Evolutionary conservation across 1,140 invertebrate species (phyloP).

Genomic region (Pseudoatta argentina): DNA sequence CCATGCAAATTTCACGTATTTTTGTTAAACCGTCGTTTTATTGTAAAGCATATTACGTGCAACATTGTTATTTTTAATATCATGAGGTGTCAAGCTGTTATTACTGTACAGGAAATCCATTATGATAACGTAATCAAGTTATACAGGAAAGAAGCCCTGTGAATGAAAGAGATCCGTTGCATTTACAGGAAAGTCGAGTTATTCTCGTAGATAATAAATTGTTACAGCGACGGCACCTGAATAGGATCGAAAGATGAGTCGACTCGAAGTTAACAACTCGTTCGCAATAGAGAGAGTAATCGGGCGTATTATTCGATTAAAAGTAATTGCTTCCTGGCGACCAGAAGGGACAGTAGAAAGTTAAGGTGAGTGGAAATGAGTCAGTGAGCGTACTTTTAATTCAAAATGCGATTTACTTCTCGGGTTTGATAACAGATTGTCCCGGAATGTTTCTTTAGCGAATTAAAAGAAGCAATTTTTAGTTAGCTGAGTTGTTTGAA

Average conservation of each 20-base stretch:
- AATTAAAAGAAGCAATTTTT: neutral
- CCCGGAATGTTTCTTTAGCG: neutral
- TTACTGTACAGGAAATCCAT: slow-evolving; percentile 6
- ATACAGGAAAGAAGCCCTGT: neutral
- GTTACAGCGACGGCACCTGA: slow-evolving; percentile 1
- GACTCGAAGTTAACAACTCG: slow-evolving; percentile 23
- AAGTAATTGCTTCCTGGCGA: slow-evolving; percentile 27
- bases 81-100: neutral
- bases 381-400: slow-evolving; percentile 4
- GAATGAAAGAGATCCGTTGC: neutral
- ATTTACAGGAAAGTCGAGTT: neutral
- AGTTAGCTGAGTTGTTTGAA: neutral
- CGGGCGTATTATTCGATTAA: slow-evolving; percentile 50
- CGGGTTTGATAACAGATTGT: neutral
- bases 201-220: slow-evolving; percentile 38
- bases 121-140: slow-evolving; percentile 35
- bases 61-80: slow-evolving; percentile 24
- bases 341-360: slow-evolving; percentile 31
- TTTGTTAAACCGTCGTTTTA: neutral
- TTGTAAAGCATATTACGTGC: neutral
- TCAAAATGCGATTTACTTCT: slow-evolving; percentile 6
- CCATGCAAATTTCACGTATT: neutral
- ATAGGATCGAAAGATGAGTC: slow-evolving; percentile 12
- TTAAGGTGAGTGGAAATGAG: neutral
- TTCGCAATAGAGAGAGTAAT: slow-evolving; percentile 36